These are phyloP conservation scores for Osmerus eperlanus DNA, from an alignment of 2,113 vertebrate species.

Conservation along the genomic window DNA sequence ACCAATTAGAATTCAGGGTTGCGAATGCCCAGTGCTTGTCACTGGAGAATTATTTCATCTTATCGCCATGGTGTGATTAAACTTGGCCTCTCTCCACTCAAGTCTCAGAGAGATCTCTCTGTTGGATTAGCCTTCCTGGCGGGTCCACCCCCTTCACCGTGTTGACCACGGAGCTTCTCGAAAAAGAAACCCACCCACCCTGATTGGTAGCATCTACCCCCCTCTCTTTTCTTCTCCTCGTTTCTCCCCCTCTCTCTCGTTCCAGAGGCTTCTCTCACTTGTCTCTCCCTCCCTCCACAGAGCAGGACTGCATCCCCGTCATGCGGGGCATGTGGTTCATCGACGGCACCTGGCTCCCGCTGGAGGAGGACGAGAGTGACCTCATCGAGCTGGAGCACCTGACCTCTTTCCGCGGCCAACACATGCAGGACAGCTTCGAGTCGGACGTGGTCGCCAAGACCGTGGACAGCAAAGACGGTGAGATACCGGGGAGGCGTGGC, in stretches of 20 bases:
- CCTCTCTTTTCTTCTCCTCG: no score
- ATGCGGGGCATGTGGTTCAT: conserved; percentile 99
- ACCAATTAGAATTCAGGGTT: background rate
- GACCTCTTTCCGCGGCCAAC: conserved; percentile 85
- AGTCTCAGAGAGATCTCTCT: conserved; percentile 31
- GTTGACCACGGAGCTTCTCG: no score
- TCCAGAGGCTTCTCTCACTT: background rate
- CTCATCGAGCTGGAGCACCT: conserved; percentile 93
- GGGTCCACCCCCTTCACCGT: no score
- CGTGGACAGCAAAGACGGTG: conserved; percentile 94
- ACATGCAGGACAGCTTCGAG: conserved; percentile 88
- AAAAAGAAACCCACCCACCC: no score
- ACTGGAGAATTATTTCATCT: conserved; percentile 34
- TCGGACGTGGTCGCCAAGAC: conserved; percentile 84
- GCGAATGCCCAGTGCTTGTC: conserved; percentile 21
- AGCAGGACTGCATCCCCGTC: conserved; percentile 90
- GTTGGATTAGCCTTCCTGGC: background rate
- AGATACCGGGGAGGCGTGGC: conserved; percentile 55
- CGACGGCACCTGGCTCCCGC: conserved; percentile 92
- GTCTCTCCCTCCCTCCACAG: conserved; percentile 61
- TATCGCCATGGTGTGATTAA: conserved; percentile 50
- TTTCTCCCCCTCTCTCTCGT: background rate
- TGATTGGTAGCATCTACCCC: no score
- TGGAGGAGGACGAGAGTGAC: conserved; percentile 96
- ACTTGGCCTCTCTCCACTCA: conserved; percentile 34